Evolutionary conservation across 2,113 vertebrate genomes (phyloP).

Genomic region (Sminthopsis crassicaudata): DNA sequence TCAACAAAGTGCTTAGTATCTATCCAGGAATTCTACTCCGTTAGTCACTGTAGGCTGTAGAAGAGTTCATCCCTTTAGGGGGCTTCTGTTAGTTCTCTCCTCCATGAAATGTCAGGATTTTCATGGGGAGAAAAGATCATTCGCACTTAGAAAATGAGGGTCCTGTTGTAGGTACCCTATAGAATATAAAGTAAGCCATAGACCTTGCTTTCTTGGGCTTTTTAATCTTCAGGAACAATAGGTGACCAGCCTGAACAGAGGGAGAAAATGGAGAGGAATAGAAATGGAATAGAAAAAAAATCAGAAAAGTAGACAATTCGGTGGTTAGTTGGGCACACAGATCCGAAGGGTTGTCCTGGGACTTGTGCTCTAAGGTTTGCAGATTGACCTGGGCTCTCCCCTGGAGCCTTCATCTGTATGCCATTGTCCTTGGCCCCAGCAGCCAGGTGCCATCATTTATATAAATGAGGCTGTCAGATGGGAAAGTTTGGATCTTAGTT

Average conservation of each 20-base stretch:
- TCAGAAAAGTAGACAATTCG: background rate
- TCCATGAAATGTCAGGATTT: background rate
- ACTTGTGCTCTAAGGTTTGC: background rate
- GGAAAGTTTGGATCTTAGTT: background rate
- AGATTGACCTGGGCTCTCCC: background rate
- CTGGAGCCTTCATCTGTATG: background rate
- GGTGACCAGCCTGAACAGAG: background rate
- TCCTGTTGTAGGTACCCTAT: background rate
- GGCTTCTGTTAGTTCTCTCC: background rate
- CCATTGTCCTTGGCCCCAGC: background rate
- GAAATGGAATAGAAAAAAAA: background rate
- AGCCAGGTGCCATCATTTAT: background rate
- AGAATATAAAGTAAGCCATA: background rate
- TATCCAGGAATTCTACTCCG: background rate
- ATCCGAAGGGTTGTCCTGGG: background rate
- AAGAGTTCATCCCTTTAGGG: background rate
- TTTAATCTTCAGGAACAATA: background rate
- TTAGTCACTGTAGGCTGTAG: background rate
- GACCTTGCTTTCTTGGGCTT: background rate
- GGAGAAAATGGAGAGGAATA: background rate
- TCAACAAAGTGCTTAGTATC: background rate
- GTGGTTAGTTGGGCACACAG: background rate
- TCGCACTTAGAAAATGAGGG: background rate
- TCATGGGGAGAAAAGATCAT: background rate
- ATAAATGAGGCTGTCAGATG: background rate